A percentile compares a stretch with the other conserved stretches of the same genome.
These are phyloP conservation scores for Aporrectodea caliginosa DNA, from an alignment of 1,140 invertebrate genomes.

Conservation along the genomic window DNA sequence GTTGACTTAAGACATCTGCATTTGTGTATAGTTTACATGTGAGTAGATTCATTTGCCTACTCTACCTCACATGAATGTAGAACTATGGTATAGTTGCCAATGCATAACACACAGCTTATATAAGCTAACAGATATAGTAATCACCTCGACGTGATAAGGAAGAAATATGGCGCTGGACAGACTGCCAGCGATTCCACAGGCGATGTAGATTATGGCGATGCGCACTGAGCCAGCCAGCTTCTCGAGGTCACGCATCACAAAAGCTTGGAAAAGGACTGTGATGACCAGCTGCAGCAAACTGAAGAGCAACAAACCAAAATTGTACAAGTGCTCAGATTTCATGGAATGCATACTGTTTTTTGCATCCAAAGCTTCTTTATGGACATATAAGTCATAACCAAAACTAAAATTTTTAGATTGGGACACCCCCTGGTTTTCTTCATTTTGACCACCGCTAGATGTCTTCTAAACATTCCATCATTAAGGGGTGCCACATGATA, in stretches of 20 bases:
- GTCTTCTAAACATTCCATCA: too few species aligned
- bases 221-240: conserved; percentile 85
- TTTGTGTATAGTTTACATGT: too few species aligned
- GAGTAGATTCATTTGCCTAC: too few species aligned
- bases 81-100: too few species aligned
- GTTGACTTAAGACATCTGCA: too few species aligned
- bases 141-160: conserved; percentile 94
- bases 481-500: too few species aligned
- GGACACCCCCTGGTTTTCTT: too few species aligned
- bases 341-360: not conserved
- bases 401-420: not conserved
- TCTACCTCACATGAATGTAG: too few species aligned
- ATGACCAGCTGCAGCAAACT: conserved; percentile 83
- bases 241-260: conserved; percentile 92
- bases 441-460: too few species aligned
- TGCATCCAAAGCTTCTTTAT: not conserved
- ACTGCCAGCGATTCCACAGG: conserved; percentile 90
- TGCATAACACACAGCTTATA: too few species aligned
- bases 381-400: not conserved
- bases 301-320: conserved; percentile 43
- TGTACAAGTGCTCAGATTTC: too few species aligned
- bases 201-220: conserved; percentile 89
- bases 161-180: conserved; percentile 94
- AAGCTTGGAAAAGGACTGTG: conserved; percentile 83
- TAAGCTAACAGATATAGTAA: too few species aligned